phyloP scores from a whole-genome alignment of 1,140 invertebrate species.

The Cephus cinctus region DNA sequence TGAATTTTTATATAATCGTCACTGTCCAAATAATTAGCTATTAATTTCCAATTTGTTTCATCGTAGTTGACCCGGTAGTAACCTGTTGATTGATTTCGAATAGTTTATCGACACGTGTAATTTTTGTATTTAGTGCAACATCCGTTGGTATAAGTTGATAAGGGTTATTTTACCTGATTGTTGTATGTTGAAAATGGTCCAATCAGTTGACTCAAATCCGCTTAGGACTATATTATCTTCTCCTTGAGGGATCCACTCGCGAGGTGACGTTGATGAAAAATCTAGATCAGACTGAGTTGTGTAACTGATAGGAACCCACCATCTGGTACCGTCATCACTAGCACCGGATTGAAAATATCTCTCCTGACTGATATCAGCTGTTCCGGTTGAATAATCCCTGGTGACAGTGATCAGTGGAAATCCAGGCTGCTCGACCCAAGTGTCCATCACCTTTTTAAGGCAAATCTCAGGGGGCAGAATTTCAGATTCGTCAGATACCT shows the following conservation, averaged over 20 bases:
- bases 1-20: conserved; percentile 59
- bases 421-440: conserved; percentile 70
- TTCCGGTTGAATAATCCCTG: conserved; percentile 49
- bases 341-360: background rate
- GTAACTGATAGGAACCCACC: conserved; percentile 56
- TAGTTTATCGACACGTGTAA: too few species aligned
- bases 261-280: conserved; percentile 48
- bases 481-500: conserved; percentile 50
- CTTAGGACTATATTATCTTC: conserved; percentile 36
- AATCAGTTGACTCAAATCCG: conserved; percentile 46
- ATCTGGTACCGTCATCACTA: conserved; percentile 24
- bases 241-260: conserved; percentile 39
- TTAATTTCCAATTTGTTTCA: conserved; percentile 57
- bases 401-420: conserved; percentile 66
- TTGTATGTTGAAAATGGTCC: conserved; percentile 58
- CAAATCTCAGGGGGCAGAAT: conserved; percentile 30
- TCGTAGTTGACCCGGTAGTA: conserved; percentile 68
- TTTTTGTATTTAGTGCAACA: background rate
- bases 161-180: conserved; percentile 43
- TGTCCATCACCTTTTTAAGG: conserved; percentile 60
- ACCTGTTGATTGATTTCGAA: conserved; percentile 39
- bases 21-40: conserved; percentile 50
- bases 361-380: conserved; percentile 53
- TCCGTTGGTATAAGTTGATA: background rate
- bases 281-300: conserved; percentile 40